A percentile compares a stretch with the other conserved stretches of the same genome.
Conservation (phyloP, 2,113 vertebrate genomes). For the Pseudopipra pipra region DNA sequence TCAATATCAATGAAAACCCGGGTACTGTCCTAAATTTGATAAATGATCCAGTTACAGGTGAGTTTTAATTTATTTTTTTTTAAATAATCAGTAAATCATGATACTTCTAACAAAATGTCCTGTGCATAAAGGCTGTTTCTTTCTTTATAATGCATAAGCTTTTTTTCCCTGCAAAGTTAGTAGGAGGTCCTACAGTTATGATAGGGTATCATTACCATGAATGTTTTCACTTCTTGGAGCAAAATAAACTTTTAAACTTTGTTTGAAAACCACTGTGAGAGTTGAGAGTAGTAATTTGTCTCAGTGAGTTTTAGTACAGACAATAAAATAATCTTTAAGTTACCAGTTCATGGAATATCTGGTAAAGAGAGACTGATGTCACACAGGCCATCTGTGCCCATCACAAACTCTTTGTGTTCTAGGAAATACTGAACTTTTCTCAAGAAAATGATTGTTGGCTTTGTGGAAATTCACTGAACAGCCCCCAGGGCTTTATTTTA, state of each 20-base stretch:
- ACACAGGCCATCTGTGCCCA: background rate
- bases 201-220: background rate
- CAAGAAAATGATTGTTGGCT: background rate
- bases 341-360: background rate
- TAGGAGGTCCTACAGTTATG: background rate
- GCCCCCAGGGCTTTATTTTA: background rate
- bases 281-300: background rate
- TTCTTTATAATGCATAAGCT: background rate
- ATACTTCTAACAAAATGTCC: background rate
- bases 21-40: conserved; percentile 88
- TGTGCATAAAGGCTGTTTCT: background rate
- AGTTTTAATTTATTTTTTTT: background rate
- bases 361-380: background rate
- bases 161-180: background rate
- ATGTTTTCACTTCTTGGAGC: background rate
- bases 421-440: background rate
- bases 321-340: background rate
- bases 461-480: background rate
- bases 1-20: conserved; percentile 88
- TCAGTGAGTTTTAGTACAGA: background rate
- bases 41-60: conserved; percentile 84
- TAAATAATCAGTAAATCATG: background rate
- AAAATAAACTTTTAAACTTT: background rate
- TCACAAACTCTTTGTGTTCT: background rate
- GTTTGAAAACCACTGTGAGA: background rate